Percentiles rank a stretch among this genome's conserved stretches.
Conservation (phyloP, 2,113 vertebrate species). For the Oryzias curvinotus region DNA sequence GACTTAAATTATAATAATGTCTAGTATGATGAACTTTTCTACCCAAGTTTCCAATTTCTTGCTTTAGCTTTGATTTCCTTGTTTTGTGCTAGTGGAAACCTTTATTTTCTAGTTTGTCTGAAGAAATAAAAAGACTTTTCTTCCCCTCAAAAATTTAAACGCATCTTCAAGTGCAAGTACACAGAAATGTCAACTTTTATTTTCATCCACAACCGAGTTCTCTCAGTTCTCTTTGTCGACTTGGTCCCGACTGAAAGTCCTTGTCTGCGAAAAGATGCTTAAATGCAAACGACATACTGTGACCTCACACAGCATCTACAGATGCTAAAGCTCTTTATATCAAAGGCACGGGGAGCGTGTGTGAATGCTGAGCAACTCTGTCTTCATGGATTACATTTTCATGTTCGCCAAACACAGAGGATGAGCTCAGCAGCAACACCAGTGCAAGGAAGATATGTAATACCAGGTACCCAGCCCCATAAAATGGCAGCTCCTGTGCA, state of each 20-base stretch:
- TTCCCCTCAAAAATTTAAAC: not conserved
- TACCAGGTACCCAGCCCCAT: constrained; percentile 34
- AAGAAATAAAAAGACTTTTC: constrained; percentile 5
- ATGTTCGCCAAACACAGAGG: constrained; percentile 10
- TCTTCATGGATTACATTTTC: constrained; percentile 32
- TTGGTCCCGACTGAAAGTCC: not conserved
- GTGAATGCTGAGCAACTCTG: not conserved
- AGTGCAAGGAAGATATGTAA: constrained; percentile 45
- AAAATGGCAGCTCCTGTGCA: constrained; percentile 54
- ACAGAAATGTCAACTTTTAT: not conserved
- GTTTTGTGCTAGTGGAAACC: too few species aligned
- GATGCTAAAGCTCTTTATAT: constrained; percentile 1
- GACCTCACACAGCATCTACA: constrained; percentile 5
- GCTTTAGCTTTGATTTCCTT: too few species aligned
- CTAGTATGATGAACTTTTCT: too few species aligned
- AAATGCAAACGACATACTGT: not conserved
- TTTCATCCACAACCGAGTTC: not conserved
- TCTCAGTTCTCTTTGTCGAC: not conserved
- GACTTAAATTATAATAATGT: too few species aligned
- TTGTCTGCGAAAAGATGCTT: not conserved
- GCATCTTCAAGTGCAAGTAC: not conserved
- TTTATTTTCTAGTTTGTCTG: constrained; percentile 1
- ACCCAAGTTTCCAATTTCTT: too few species aligned
- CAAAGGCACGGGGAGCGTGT: constrained; percentile 3
- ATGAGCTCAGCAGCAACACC: constrained; percentile 29